Base-by-base conservation (phyloP, 92 coral and sea anemone species). In the Hydrozoanthus gracilis region DNA sequence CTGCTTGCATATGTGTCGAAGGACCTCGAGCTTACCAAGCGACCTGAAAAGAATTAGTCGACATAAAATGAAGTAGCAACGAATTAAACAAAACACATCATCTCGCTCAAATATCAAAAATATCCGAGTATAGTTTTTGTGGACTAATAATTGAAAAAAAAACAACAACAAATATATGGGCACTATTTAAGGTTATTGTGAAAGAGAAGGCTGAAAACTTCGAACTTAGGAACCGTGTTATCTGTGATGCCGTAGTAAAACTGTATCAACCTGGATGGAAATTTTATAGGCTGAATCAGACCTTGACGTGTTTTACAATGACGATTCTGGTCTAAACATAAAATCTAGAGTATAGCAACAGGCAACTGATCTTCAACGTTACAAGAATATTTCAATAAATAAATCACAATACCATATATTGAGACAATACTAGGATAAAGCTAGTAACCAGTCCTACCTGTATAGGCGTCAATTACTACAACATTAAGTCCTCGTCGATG, bases 401-500 rank as follows among this genome's bases (percentile, higher is more conserved):
- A 27, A 27, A 27, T 27, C 39, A 27, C 39, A 27, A 27, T 2
- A 27, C 39, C 39, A 27, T 27, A 27, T 27, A 27, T 27, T 27
- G 39, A 27, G 39, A 27, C 39, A 0, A 27, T 27, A 27, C 2
- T 27, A 27, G 39, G 39, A 27, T 27, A 18, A 71, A 71, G 51
- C 3, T 13, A 71, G n/a, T 5, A 16, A 44, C n/a, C 4, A 45
- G 12, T 20, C 67, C 18, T 68, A 87, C 90, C 90, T n/a, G 90
- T 87, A 46, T 16, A 56, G 49, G 65, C 56, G 71, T 87, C 71
- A 62, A 87, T 10, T 4, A 87, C 79, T 14, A 72, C 90, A 14
- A 87, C 77, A 61, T 87, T 87, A 17, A 79, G 46, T 15, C 90
- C 90, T 44, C 90, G 67, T 27, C 77, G 68, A 44, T 87, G 83